Conservation (phyloP, 2,113 vertebrate species). For the Rhagologus leucostigma region DNA sequence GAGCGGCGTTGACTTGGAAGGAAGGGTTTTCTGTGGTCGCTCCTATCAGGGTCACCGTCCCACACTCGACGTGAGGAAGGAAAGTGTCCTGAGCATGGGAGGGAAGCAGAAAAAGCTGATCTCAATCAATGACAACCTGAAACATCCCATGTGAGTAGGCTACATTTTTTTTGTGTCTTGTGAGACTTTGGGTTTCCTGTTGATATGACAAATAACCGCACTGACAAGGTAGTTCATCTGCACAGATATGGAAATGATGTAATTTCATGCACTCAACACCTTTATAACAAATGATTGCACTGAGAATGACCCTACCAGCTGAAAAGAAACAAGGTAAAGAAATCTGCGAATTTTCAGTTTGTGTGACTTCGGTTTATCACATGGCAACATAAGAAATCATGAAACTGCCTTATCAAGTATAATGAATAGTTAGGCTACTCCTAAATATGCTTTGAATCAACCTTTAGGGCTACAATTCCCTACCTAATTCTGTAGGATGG, state of each 20-base stretch:
- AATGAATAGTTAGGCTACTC: background rate
- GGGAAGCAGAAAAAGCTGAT: conserved; percentile 71
- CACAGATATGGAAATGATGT: background rate
- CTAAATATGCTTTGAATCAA: background rate
- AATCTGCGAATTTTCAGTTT: background rate
- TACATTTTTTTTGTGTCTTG: background rate
- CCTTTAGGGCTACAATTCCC: background rate
- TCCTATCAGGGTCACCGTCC: conserved; percentile 92
- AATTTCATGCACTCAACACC: background rate
- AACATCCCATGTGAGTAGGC: conserved; percentile 62
- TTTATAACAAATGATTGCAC: background rate
- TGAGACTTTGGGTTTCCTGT: background rate
- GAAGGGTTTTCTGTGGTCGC: conserved; percentile 98
- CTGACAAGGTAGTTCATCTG: background rate
- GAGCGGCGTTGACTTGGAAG: conserved; percentile 93
- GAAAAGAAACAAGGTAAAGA: background rate
- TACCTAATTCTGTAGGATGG: background rate
- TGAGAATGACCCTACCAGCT: background rate
- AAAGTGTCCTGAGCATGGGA: conserved; percentile 86
- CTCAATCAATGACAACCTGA: conserved; percentile 47
- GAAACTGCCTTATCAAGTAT: background rate
- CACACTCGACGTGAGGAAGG: conserved; percentile 94
- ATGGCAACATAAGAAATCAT: background rate
- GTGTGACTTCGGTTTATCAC: background rate
- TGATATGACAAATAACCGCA: background rate